Conservation (phyloP, 2,888 invertebrate species). For the Pseudeuparius sepicola region DNA sequence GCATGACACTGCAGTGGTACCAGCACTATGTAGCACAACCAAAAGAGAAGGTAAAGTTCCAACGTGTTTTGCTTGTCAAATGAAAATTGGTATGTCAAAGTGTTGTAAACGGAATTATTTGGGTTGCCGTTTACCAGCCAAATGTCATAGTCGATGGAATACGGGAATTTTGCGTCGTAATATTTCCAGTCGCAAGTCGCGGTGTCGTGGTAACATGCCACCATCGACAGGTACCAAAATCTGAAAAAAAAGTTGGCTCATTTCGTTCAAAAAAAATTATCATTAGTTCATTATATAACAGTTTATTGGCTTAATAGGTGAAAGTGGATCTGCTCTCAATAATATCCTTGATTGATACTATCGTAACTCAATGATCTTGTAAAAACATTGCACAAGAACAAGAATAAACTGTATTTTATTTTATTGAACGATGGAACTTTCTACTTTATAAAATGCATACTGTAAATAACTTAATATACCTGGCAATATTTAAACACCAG, state of each 20-base stretch:
- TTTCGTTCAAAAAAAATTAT: not conserved
- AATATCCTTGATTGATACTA: too few relatives aligned
- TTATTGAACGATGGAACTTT: too few relatives aligned
- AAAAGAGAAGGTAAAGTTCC: constrained; percentile 81
- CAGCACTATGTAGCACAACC: constrained; percentile 71
- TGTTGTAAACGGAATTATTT: constrained; percentile 74
- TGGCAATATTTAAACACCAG: too few relatives aligned
- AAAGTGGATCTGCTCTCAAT: too few relatives aligned
- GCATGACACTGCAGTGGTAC: constrained; percentile 88
- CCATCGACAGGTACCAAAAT: constrained; percentile 94
- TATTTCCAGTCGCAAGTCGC: constrained; percentile 78
- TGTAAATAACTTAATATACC: too few relatives aligned
- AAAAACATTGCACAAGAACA: too few relatives aligned
- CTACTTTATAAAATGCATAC: too few relatives aligned
- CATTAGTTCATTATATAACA: too few relatives aligned
- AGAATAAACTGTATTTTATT: too few relatives aligned
- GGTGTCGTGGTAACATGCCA: constrained; percentile 79
- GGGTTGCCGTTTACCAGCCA: constrained; percentile 97
- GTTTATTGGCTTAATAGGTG: too few relatives aligned
- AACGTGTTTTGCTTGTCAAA: constrained; percentile 86
- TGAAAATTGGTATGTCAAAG: constrained; percentile 91
- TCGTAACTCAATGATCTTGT: too few relatives aligned
- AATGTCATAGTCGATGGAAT: constrained; percentile 71
- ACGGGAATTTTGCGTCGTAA: constrained; percentile 43
- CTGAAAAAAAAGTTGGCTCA: constrained; percentile 39